These are phyloP conservation scores for Valencia hispanica DNA, from an alignment of 2,797 vertebrate genomes.

Conservation along the genomic window DNA sequence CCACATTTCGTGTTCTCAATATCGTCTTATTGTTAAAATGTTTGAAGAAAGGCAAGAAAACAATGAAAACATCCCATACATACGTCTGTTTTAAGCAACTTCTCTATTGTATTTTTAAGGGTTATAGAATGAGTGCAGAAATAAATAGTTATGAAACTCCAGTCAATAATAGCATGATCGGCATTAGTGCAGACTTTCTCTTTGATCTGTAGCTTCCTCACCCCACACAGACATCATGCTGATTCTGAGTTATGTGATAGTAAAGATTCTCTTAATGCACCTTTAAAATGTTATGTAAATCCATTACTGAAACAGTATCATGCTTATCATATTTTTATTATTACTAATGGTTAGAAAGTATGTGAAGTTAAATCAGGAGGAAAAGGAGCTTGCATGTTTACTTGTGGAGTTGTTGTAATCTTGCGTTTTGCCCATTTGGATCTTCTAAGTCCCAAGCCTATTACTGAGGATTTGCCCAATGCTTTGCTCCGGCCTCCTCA, in stretches of 20 bases:
- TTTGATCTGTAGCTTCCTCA: not conserved
- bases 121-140: not conserved
- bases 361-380: constrained; percentile 36
- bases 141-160: not conserved
- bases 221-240: not conserved
- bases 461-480: constrained; percentile 76
- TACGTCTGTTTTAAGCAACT: not conserved
- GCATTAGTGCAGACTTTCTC: not conserved
- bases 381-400: constrained; percentile 45
- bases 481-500: constrained; percentile 54
- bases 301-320: not conserved
- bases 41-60: not conserved
- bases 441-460: constrained; percentile 82
- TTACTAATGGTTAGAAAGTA: not conserved
- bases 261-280: not conserved
- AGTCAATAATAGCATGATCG: not conserved
- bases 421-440: constrained; percentile 71
- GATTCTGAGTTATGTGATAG: not conserved
- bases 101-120: not conserved
- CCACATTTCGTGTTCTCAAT: not conserved
- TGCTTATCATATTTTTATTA: not conserved
- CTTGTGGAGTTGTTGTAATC: constrained; percentile 68
- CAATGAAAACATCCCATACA: not conserved
- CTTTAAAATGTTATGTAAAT: not conserved
- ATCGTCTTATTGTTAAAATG: not conserved